Percentiles rank a stretch among this genome's conserved stretches.
Evolutionary conservation across 64 coral and sea anemone species (phyloP).

Genomic region (Cladopsammia gracilis): DNA sequence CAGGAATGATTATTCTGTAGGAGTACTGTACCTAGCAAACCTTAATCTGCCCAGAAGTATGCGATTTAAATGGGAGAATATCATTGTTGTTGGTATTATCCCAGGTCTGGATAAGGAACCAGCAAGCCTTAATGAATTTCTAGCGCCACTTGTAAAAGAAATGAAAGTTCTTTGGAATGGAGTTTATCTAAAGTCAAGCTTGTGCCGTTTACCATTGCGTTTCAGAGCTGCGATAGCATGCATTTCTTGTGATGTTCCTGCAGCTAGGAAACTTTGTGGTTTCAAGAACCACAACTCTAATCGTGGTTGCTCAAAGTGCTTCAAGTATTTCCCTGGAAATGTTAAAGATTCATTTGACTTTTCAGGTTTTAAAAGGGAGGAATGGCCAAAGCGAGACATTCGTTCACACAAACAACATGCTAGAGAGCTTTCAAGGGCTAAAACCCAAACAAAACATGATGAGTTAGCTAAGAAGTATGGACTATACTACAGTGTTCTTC

Average conservation of each 20-base stretch:
- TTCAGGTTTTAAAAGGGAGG: conserved; percentile 28
- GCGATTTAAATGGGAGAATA: conserved; percentile 30
- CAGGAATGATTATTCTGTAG: conserved; percentile 41
- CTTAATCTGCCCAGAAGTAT: conserved; percentile 14
- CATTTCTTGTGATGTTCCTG: conserved; percentile 31
- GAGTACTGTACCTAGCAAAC: conserved; percentile 22
- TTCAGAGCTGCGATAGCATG: conserved; percentile 36
- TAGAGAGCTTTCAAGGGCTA: conserved; percentile 6
- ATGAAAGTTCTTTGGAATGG: conserved; percentile 37
- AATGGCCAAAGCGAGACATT: conserved; percentile 26
- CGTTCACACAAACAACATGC: neutral
- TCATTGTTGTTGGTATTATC: conserved; percentile 33
- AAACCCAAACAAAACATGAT: conserved; percentile 2
- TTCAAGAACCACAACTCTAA: neutral
- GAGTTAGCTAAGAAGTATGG: neutral
- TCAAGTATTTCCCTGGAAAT: neutral
- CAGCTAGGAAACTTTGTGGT: neutral
- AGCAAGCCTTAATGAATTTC: conserved; percentile 17
- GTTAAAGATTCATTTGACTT: conserved; percentile 5
- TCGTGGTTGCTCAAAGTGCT: conserved; percentile 8
- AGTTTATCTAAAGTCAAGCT: neutral
- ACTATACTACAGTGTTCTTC: neutral
- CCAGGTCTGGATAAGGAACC: conserved; percentile 29
- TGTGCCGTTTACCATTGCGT: neutral
- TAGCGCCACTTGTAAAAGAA: conserved; percentile 25